Conservation (phyloP, 2,113 vertebrate genomes). For the Malurus alboscapulatus region DNA sequence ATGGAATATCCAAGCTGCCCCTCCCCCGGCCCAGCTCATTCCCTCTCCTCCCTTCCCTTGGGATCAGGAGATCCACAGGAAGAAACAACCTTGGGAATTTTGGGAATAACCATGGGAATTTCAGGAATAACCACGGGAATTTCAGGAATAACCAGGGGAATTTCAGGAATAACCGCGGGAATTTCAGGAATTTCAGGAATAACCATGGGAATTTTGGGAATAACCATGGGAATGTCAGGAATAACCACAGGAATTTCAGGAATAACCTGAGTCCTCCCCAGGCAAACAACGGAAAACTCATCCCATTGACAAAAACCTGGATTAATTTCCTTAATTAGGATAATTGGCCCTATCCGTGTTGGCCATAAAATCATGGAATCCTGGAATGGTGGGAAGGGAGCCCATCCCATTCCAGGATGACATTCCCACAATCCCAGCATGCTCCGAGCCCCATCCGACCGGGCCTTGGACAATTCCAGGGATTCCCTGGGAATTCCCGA, state of each 20-base stretch:
- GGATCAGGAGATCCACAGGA: not conserved
- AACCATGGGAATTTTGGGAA: too few species aligned
- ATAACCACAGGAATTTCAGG: rapidly evolving
- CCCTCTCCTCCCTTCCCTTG: not conserved
- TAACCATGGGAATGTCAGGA: not conserved
- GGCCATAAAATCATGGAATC: not conserved
- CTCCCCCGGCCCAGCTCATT: not conserved
- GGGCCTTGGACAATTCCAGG: not conserved
- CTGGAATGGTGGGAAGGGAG: not conserved
- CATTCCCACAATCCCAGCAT: not conserved
- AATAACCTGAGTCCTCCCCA: not conserved
- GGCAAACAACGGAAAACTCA: rapidly evolving
- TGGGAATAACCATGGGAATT: not conserved
- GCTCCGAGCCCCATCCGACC: not conserved
- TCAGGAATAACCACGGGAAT: rapidly evolving
- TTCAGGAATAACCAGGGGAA: too few species aligned
- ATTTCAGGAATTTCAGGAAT: too few species aligned
- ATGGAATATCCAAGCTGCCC: not conserved
- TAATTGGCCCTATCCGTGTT: rapidly evolving
- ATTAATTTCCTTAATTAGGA: not conserved
- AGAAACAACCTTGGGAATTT: not conserved
- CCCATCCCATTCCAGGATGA: not conserved
- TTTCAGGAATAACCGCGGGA: too few species aligned
- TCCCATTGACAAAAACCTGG: not conserved
- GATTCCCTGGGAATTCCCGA: not conserved